A percentile compares a stretch with the other conserved stretches of the same genome.
Evolutionary conservation across 2,113 vertebrate species (phyloP).

Genomic region (Montifringilla adamsi): DNA sequence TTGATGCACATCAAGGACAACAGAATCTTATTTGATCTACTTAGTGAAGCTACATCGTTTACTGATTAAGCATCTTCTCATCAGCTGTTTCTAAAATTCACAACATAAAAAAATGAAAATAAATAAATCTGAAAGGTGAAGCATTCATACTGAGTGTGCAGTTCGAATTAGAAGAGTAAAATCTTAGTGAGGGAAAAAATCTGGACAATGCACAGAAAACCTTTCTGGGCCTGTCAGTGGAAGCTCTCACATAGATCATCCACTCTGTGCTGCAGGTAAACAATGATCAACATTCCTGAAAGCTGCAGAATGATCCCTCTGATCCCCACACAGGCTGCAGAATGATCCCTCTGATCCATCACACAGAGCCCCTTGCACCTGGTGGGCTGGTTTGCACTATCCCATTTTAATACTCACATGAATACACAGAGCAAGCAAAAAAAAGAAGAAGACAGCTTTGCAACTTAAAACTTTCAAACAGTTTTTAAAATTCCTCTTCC

Average conservation of each 20-base stretch:
- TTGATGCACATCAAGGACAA: not conserved
- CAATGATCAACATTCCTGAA: not conserved
- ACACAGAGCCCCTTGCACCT: fast-evolving
- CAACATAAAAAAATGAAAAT: not conserved
- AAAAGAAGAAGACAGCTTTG: not conserved
- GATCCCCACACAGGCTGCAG: not conserved
- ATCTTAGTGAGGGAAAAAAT: not conserved
- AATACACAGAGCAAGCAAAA: not conserved
- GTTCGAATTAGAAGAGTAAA: not conserved
- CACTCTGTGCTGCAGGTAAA: not conserved
- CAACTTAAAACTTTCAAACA: not conserved
- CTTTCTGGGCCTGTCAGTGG: not conserved
- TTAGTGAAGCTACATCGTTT: not conserved
- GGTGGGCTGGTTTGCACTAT: not conserved
- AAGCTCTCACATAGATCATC: not conserved
- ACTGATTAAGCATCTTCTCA: not conserved
- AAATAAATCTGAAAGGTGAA: not conserved
- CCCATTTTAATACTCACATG: not conserved
- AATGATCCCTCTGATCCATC: not conserved
- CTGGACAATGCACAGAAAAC: not conserved
- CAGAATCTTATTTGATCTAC: not conserved
- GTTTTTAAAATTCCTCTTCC: not conserved
- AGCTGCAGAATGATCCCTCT: not conserved
- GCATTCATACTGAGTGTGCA: not conserved
- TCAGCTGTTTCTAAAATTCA: not conserved